phyloP scores from a whole-genome alignment of 2,888 invertebrate genomes.

The Stenodema calcarata region DNA sequence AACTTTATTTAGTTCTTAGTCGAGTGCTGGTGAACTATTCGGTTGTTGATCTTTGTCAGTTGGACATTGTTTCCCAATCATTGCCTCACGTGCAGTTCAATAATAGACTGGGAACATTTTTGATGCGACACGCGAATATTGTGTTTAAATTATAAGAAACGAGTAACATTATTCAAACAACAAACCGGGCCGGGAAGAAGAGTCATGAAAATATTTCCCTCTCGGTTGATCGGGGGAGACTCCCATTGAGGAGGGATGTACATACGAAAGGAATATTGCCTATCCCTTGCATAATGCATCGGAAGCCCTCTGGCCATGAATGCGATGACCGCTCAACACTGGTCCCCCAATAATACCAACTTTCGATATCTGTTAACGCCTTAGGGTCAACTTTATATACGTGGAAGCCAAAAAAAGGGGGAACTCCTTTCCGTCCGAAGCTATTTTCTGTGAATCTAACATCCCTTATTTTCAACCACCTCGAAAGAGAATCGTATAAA shows the following conservation, averaged over 20 bases:
- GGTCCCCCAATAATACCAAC: conserved; percentile 7
- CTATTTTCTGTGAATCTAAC: not conserved
- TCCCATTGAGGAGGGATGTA: not conserved
- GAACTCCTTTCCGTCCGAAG: not conserved
- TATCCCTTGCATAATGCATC: conserved; percentile 11
- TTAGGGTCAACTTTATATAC: conserved; percentile 1
- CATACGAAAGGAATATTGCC: not conserved
- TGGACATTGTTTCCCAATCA: too few species aligned
- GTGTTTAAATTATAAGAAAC: too few species aligned
- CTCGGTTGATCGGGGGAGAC: not conserved
- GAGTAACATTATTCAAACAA: too few species aligned
- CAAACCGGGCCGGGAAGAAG: not conserved
- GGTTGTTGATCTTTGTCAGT: too few species aligned
- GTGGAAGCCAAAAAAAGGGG: not conserved
- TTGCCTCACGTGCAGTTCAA: too few species aligned
- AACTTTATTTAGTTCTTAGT: too few species aligned
- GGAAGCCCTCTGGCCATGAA: conserved; percentile 7
- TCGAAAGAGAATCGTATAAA: not conserved
- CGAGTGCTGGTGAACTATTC: too few species aligned
- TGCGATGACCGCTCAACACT: conserved; percentile 10
- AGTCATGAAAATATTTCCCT: not conserved
- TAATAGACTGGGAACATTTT: too few species aligned
- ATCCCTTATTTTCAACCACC: not conserved
- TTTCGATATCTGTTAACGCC: conserved; percentile 33
- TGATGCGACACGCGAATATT: too few species aligned